Evolutionary conservation across 2,888 invertebrate species (phyloP), one percentile per base, ranked within the genome.

Genomic region (Bimastos eiseni): DNA sequence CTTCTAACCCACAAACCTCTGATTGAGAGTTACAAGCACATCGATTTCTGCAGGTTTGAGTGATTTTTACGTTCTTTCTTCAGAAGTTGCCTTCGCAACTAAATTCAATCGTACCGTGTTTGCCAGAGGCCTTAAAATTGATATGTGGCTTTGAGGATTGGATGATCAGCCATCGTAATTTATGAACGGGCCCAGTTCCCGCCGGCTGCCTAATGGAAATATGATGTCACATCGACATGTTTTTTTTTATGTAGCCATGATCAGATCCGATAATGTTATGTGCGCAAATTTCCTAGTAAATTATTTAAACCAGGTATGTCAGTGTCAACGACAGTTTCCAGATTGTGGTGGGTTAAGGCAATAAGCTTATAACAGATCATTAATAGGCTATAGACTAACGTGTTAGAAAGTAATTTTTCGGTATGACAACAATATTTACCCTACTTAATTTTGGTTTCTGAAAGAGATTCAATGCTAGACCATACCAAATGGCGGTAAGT

Each of bases 151-250:
- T 70, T n/a, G 30, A n/a, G 6, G 70, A 17, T n/a, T 8, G 8
- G 30, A n/a, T 1, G n/a, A 70, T n/a, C n/a, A 70, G 70, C 30
- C 30, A n/a, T 70, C 70, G 70, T 70, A 70, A n/a, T 70, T 70
- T 70, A 70, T 70, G 70, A 70, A 70, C 70, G 70, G 70, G 30
- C 70, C 70, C n/a, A n/a, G 30, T 70, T 70, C 70, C 70, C 70
- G 70, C 70, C 70, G 70, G 70, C 70, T 30, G 70, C n/a, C 70
- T 70, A 70, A 70, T 70, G 70, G 70, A 70, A 70, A 70, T 70
- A n/a, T 70, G 70, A 70, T 70, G 70, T 70, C 70, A 70, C 70
- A 30, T 30, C n/a, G 30, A 6, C 30, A n/a, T n/a, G 70, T 4
- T 70, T 30, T 13, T 8, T 70, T 70, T 70, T 8, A 70, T 70